A percentile compares a stretch with the other conserved stretches of the same genome.
These are phyloP conservation scores for Nemurella pictetii DNA, from an alignment of 2,888 invertebrate species.

Conservation along the genomic window DNA sequence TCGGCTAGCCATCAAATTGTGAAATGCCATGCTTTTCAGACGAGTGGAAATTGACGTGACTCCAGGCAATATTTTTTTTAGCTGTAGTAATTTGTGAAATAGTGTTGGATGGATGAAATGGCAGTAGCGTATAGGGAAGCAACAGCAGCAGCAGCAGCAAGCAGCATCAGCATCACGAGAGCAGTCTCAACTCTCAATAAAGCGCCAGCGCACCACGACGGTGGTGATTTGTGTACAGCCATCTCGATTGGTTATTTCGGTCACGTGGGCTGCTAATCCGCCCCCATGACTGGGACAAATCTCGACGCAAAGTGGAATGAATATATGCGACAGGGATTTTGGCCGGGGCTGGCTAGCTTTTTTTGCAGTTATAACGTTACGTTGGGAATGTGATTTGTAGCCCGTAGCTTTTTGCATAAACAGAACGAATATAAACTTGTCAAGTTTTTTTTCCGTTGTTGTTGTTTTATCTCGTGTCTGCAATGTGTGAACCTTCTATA, in stretches of 20 bases:
- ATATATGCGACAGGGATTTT: background rate
- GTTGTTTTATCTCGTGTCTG: background rate
- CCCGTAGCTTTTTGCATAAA: background rate
- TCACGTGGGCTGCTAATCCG: background rate
- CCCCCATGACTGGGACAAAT: background rate
- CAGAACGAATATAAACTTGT: background rate
- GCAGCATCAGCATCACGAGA: too few relatives aligned
- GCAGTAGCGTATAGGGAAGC: background rate
- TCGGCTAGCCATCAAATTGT: background rate
- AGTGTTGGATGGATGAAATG: background rate
- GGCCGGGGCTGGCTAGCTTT: background rate
- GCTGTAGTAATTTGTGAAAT: background rate
- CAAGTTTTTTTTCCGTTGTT: background rate
- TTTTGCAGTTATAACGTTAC: background rate
- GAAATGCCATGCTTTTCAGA: background rate
- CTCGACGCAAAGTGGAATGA: background rate
- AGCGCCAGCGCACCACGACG: too few relatives aligned
- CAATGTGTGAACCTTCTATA: background rate
- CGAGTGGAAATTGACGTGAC: background rate
- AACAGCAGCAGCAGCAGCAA: background rate
- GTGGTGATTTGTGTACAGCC: background rate
- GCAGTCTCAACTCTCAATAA: too few relatives aligned
- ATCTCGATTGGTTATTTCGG: background rate
- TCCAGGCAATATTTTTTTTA: background rate
- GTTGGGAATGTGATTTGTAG: background rate